Evolutionary conservation across 1,140 invertebrate genomes (phyloP).

Genomic region (Tribolium castaneum): DNA sequence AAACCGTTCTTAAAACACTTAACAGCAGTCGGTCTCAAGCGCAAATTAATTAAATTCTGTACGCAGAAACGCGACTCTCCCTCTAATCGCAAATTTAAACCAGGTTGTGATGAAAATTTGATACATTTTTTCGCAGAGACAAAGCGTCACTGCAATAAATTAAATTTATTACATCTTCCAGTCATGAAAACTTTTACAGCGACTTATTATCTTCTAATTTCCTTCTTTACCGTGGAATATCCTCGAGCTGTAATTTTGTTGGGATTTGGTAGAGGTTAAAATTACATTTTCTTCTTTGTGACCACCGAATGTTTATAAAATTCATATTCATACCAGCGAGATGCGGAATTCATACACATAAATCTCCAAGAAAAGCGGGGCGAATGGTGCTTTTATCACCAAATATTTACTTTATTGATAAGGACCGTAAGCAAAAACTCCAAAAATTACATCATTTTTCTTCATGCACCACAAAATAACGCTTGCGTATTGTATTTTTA

Average conservation of each 20-base stretch:
- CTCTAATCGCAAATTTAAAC: neutral
- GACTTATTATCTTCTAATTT: slow-evolving; percentile 35
- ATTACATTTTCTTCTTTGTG: slow-evolving; percentile 25
- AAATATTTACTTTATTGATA: slow-evolving; percentile 23
- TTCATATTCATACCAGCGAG: slow-evolving; percentile 12
- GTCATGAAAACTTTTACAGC: slow-evolving; percentile 16
- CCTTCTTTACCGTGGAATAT: neutral
- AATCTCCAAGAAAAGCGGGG: slow-evolving; percentile 12
- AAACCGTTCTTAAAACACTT: neutral
- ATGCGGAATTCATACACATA: slow-evolving; percentile 14
- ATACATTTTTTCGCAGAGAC: slow-evolving; percentile 3
- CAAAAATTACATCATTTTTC: slow-evolving; percentile 1
- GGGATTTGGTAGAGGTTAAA: slow-evolving; percentile 12
- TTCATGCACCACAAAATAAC: neutral
- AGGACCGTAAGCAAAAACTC: neutral
- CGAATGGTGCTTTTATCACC: neutral
- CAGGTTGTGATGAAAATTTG: slow-evolving; percentile 14
- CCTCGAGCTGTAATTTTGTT: slow-evolving; percentile 19
- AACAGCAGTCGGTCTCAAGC: neutral
- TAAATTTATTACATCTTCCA: slow-evolving; percentile 17
- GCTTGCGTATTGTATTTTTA: neutral
- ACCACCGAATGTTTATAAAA: slow-evolving; percentile 26
- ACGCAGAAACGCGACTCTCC: neutral
- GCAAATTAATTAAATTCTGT: slow-evolving; percentile 2
- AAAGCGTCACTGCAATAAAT: slow-evolving; percentile 12